Base-by-base conservation (phyloP, 2,113 vertebrate species). In the Peromyscus maniculatus region DNA sequence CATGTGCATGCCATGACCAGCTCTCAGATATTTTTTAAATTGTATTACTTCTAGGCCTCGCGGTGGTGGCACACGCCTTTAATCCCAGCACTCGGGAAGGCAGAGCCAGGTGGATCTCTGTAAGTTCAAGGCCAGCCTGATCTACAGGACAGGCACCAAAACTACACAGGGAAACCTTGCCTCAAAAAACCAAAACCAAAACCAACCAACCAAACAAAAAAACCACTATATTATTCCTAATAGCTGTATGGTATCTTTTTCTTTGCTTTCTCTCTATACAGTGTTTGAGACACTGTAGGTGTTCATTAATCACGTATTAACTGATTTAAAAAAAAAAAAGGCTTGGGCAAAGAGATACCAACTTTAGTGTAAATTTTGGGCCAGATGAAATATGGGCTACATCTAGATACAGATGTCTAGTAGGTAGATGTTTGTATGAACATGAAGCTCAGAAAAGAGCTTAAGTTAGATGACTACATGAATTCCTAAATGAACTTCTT, bases 211-310 rank as follows among this genome's bases (percentile, higher is more conserved):
- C 7, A 52, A 52, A 52, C 52, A 52, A 52, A 52, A 52, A 52
- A 52, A 7, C 52, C 46, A 49, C 52, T 52, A 3, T 71, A 90
- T 52, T 90, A 26, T 62, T 84, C 88, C 79, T 95, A 91, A 49
- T 66, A 67, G 78, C 0, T 72, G 22, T 28, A 19, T 87, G 17
- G 67, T 94, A 52, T 36, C 28, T 75, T 31, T 91, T 91, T 93
- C 72, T 89, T 46, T 74, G 67, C 90, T 95, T 31, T 91, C 62
- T 83, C 49, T 93, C 62, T 72, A 84, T 82, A 77, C 12, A 62
- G 52, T 83, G 12, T 83, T 59, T 88, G n/a, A 67, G n/a, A 72
- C 77, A 78, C 12, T 80, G 1, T 3, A 86, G 36, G 71, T 80
- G 83, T 62, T 71, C 17, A 94, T 84, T 77, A 91, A 87, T 66